A percentile compares a stretch with the other conserved stretches of the same genome.
Evolutionary conservation across 2,113 vertebrate genomes (phyloP).

Genomic region (Oplegnathus fasciatus): DNA sequence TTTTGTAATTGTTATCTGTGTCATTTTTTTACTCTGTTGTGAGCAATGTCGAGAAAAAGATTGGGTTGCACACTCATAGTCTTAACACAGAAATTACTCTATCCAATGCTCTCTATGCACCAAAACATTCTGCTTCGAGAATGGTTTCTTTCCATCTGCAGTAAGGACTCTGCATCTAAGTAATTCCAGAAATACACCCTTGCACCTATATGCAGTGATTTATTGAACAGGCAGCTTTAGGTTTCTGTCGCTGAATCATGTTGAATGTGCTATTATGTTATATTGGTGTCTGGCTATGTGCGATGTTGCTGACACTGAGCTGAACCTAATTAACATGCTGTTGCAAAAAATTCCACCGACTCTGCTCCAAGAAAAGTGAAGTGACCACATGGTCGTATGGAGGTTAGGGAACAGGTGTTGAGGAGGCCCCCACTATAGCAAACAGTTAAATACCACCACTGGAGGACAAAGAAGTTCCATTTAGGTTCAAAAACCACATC

Average conservation of each 20-base stretch:
- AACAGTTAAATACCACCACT: background rate
- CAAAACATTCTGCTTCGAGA: background rate
- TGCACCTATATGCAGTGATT: background rate
- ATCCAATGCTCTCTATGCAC: background rate
- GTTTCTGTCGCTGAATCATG: background rate
- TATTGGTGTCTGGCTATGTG: background rate
- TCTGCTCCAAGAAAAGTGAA: background rate
- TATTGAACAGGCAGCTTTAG: slow-evolving; percentile 24
- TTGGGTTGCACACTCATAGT: background rate
- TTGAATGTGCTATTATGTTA: slow-evolving; percentile 1
- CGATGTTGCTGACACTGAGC: slow-evolving; percentile 5
- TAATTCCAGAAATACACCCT: background rate
- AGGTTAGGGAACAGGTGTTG: background rate
- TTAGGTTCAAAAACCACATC: background rate
- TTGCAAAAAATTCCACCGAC: background rate
- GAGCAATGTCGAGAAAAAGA: background rate
- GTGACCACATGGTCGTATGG: background rate
- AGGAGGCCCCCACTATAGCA: background rate
- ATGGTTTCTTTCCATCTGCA: background rate
- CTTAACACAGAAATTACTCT: background rate
- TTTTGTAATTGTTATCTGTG: background rate
- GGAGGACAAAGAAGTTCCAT: background rate
- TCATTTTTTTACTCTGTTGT: background rate
- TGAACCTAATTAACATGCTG: slow-evolving; percentile 4
- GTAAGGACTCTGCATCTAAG: background rate